Conservation (phyloP, 2,888 invertebrate genomes). For the Eupeodes luniger region DNA sequence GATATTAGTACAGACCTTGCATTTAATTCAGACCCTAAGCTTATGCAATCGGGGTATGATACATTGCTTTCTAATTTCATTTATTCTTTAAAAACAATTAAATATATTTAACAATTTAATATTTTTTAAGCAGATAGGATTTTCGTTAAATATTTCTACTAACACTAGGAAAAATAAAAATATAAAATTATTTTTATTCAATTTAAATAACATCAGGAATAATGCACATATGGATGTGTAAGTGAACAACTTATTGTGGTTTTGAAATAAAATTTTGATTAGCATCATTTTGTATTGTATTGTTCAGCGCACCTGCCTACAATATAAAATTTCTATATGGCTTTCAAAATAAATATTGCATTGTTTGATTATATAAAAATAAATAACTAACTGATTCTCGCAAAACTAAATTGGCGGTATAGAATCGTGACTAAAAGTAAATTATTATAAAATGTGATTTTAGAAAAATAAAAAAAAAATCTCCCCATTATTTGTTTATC, state of each 20-base stretch:
- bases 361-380: conserved; percentile 25
- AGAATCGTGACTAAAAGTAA: conserved; percentile 26
- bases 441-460: conserved; percentile 14
- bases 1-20: no score
- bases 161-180: not conserved
- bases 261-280: conserved; percentile 36
- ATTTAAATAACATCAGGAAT: not conserved
- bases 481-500: conserved; percentile 16
- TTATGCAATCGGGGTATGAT: no score
- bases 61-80: no score
- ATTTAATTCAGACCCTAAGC: no score
- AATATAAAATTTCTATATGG: conserved; percentile 20
- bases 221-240: not conserved
- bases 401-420: not conserved
- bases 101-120: no score
- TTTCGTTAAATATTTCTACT: not conserved
- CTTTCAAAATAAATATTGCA: conserved; percentile 10
- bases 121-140: not conserved
- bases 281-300: conserved; percentile 14
- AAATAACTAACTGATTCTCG: conserved; percentile 6
- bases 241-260: conserved; percentile 3
- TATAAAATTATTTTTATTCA: not conserved
- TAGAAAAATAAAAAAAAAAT: not conserved
- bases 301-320: conserved; percentile 34
- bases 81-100: no score